These are phyloP conservation scores for Lagocephalus sceleratus DNA, from an alignment of 2,797 vertebrate genomes.

Conservation along the genomic window DNA sequence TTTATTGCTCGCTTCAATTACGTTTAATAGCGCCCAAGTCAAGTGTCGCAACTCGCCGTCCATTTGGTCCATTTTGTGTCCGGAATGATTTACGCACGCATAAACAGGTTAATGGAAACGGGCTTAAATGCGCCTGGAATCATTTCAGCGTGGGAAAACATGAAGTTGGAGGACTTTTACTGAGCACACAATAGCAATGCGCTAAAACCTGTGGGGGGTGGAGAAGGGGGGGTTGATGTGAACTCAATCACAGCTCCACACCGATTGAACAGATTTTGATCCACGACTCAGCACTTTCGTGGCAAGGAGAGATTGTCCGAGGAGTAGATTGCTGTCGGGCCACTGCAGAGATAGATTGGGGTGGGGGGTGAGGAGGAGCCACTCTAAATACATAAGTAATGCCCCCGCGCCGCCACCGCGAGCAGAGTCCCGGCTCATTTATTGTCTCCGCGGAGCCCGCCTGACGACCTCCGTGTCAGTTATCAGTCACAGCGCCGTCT, in stretches of 20 bases:
- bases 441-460: slow-evolving; percentile 77
- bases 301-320: slow-evolving; percentile 38
- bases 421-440: slow-evolving; percentile 71
- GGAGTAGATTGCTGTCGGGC: slow-evolving; percentile 42
- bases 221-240: too few relatives aligned
- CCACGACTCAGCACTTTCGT: slow-evolving; percentile 60
- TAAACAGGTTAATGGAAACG: too few relatives aligned
- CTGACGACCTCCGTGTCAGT: slow-evolving; percentile 65
- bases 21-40: too few relatives aligned
- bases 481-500: slow-evolving; percentile 73
- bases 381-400: slow-evolving; percentile 77
- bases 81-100: too few relatives aligned
- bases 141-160: too few relatives aligned
- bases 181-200: too few relatives aligned
- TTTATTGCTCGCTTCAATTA: too few relatives aligned
- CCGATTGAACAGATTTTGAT: slow-evolving; percentile 63
- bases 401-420: slow-evolving; percentile 52
- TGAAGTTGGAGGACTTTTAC: too few relatives aligned
- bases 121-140: too few relatives aligned
- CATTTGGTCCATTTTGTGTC: too few relatives aligned
- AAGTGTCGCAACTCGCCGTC: too few relatives aligned
- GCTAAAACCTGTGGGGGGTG: too few relatives aligned
- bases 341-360: slow-evolving; percentile 7
- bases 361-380: slow-evolving; percentile 43
- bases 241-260: slow-evolving; percentile 53